A percentile compares a stretch with the other conserved stretches of the same genome.
These are phyloP conservation scores for Habrosyne pyritoides DNA, from an alignment of 2,888 invertebrate species.

Conservation along the genomic window DNA sequence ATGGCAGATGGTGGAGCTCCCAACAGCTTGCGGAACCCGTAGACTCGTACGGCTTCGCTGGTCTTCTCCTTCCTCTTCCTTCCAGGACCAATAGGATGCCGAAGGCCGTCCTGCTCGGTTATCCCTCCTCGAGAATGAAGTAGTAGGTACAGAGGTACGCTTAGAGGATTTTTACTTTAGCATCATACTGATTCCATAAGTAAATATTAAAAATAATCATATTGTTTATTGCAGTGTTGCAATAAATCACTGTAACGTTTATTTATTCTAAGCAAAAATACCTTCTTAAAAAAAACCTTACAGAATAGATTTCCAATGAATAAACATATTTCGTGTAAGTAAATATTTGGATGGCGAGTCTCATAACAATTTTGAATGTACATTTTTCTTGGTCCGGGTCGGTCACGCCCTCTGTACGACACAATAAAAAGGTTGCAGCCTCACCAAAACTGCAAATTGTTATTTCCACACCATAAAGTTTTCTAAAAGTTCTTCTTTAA, in stretches of 20 bases:
- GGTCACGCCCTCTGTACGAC: conserved; percentile 73
- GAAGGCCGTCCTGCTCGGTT: too few species aligned
- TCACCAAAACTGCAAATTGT: conserved; percentile 77
- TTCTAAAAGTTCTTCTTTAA: conserved; percentile 59
- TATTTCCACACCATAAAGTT: conserved; percentile 79
- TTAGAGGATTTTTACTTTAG: too few species aligned
- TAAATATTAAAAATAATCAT: neutral
- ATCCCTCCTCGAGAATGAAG: too few species aligned
- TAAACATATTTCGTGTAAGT: conserved; percentile 66
- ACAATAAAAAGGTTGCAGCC: conserved; percentile 56
- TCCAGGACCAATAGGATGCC: too few species aligned
- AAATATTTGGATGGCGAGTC: conserved; percentile 77
- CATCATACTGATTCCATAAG: neutral
- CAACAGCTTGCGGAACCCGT: too few species aligned
- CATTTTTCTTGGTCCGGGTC: conserved; percentile 40
- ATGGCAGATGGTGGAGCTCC: too few species aligned
- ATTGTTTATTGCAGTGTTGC: neutral
- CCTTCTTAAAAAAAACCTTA: neutral
- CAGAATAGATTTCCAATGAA: conserved; percentile 21
- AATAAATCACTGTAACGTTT: neutral
- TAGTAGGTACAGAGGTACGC: too few species aligned
- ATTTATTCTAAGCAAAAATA: conserved; percentile 3
- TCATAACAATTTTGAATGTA: conserved; percentile 68
- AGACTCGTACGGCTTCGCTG: too few species aligned
- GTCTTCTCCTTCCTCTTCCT: too few species aligned